These are phyloP conservation scores for Oreotrochilus melanogaster DNA, from an alignment of 2,113 vertebrate species.

Conservation along the genomic window DNA sequence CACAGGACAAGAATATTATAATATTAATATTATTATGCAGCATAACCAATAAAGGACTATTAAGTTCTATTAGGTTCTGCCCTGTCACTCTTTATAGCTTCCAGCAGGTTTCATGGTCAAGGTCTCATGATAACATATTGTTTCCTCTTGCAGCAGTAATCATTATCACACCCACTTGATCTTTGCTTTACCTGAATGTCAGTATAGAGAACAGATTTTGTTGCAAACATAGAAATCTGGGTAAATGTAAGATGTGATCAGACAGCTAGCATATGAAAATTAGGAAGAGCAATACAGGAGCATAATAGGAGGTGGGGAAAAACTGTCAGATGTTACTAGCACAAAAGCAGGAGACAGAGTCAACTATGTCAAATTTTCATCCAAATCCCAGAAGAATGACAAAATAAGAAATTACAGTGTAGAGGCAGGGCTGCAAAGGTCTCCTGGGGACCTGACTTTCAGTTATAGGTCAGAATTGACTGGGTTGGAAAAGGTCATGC, in stretches of 20 bases:
- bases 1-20: neutral
- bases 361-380: constrained; percentile 23
- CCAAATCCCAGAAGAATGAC: constrained; percentile 39
- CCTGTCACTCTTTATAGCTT: neutral
- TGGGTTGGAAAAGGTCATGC: constrained; percentile 50
- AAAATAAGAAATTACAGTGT: constrained; percentile 48
- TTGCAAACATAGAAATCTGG: constrained; percentile 31
- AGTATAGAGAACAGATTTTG: constrained; percentile 5
- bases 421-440: constrained; percentile 6
- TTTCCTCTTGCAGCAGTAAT: neutral
- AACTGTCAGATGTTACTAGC: constrained; percentile 26
- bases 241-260: constrained; percentile 30
- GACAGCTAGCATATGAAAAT: constrained; percentile 49
- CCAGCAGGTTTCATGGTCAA: constrained; percentile 9
- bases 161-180: neutral
- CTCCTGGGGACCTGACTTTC: constrained; percentile 42
- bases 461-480: constrained; percentile 43
- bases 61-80: neutral
- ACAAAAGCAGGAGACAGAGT: constrained; percentile 3
- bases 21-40: neutral
- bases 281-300: neutral
- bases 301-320: constrained; percentile 25
- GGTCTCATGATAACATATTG: neutral
- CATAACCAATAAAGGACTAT: neutral
- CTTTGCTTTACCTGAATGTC: constrained; percentile 46